Base-by-base conservation (phyloP, 2,888 invertebrate species). In the Cecidostiba fungosa region DNA sequence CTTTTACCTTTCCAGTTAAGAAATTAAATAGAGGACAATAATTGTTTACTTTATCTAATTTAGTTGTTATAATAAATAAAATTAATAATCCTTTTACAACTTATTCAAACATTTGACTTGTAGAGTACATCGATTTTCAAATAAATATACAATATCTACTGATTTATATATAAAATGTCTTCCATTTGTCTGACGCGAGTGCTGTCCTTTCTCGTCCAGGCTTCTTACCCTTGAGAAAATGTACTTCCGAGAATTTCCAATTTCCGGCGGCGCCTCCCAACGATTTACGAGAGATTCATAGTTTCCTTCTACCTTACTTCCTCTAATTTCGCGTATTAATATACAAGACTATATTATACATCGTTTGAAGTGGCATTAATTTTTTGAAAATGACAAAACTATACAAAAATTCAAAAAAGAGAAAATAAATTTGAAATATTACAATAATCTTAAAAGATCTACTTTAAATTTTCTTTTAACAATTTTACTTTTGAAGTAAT, bases 221-320 rank as follows among this genome's bases (percentile, higher is more conserved):
- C 39, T 74, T 16, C 26, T 73, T 39, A 14, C 73, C 81, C 62
- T 70, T 59, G 82, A 82, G 81, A 82, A 86, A 84, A 80, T 70
- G 86, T 81, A 79, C 81, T 78, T 86, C 85, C 84, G 78, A 32
- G 66, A 47, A 78, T 82, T 83, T 73, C 77, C 79, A 87, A 87
- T 87, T 87, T 87, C 83, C 83, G 82, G 77, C 79, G 77, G 32
- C 78, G 62, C 77, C 77, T 77, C 26, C 47, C 72, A 70, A 76
- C 82, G 59, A 79, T 85, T 82, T 82, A 82, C 32, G 70, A 72
- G 78, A 59, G 54, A 6, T 77, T 59, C 79, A 74, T 54, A 74
- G 14, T 50, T 62, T 54, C 70, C 32, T 79, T 85, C 74, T 84
- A 77, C 69, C 81, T 77, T 78, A 54, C 70, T 85, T 85, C 78